Base-by-base conservation (phyloP, 2,113 vertebrate species). In the Phylloscopus whistleri region DNA sequence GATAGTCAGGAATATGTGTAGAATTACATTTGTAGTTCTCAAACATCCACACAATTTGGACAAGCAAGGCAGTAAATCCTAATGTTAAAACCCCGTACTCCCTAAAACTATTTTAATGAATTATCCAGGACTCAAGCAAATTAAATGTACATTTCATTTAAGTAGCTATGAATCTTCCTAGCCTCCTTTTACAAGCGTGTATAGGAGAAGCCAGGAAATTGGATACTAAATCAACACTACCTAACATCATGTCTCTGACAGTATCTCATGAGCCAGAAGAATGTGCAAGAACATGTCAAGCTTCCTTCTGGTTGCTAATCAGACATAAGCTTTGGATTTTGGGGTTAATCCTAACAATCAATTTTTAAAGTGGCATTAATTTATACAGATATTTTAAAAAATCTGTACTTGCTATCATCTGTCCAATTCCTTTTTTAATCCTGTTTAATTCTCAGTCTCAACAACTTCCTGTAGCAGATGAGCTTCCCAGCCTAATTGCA, bases 391-490 rank as follows among this genome's bases (percentile, higher is more conserved):
- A 86, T 46, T 80, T 55, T 19, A 1, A 75, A 95, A 95, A 89
- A 90, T 78, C 39, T 89, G 60, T 70, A 55, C 64, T 90, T 18
- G 2, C 62, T 79, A 79, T 90, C 82, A 93, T 95, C 78, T 79
- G 53, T 75, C 52, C 60, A 68, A 84, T 89, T 94, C 28, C 35
- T 70, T 89, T 89, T 91, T 87, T 44, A 92, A 95, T 93, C 91
- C 91, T 90, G 78, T 89, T 91, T 91, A 87, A 89, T 85, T 95
- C 70, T 85, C 84, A 91, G 89, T 87, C 95, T 92, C 94, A 91
- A 68, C 72, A 92, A 89, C 87, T 92, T 95, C 89, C 87, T 93
- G 69, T 41, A 76, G 93, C 84, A 94, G 92, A 95, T 52, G 80
- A 95, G 84, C 69, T 82, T 78, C 89, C 70, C 31, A 63, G 33